These are phyloP conservation scores for Calypte anna DNA, from an alignment of 2,113 vertebrate genomes.

Conservation along the genomic window DNA sequence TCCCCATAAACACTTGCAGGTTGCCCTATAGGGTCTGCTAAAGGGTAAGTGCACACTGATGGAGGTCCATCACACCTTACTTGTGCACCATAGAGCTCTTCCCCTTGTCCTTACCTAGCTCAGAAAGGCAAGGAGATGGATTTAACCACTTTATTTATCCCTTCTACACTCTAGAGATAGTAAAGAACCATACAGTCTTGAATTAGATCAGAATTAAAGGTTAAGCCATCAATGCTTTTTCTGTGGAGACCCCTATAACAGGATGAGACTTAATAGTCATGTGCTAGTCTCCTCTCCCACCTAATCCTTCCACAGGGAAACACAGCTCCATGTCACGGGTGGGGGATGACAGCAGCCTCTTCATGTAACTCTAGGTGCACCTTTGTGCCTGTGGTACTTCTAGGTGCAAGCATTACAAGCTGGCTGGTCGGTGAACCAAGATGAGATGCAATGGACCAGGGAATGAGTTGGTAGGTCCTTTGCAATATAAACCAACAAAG, in stretches of 20 bases:
- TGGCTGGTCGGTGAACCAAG: background rate
- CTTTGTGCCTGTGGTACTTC: background rate
- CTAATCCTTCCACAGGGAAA: background rate
- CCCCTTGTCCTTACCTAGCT: background rate
- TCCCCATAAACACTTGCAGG: background rate
- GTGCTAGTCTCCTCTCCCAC: background rate
- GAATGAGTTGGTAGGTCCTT: background rate
- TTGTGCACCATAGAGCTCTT: background rate
- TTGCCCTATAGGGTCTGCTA: background rate
- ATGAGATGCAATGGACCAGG: background rate
- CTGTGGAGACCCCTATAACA: background rate
- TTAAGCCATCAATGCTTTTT: background rate
- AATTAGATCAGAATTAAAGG: background rate
- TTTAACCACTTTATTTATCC: background rate
- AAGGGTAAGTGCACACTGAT: background rate
- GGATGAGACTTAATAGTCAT: accelerated
- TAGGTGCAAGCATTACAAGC: background rate
- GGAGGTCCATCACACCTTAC: background rate
- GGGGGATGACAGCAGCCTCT: background rate
- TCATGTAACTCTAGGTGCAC: background rate
- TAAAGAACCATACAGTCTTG: background rate
- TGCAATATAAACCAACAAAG: background rate
- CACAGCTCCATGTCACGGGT: accelerated
- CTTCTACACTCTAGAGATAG: background rate
- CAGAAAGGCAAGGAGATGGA: background rate